Evolutionary conservation across 2,888 invertebrate species (phyloP), one percentile per base, ranked within the genome.

Genomic region (Cactoblastis cactorum): DNA sequence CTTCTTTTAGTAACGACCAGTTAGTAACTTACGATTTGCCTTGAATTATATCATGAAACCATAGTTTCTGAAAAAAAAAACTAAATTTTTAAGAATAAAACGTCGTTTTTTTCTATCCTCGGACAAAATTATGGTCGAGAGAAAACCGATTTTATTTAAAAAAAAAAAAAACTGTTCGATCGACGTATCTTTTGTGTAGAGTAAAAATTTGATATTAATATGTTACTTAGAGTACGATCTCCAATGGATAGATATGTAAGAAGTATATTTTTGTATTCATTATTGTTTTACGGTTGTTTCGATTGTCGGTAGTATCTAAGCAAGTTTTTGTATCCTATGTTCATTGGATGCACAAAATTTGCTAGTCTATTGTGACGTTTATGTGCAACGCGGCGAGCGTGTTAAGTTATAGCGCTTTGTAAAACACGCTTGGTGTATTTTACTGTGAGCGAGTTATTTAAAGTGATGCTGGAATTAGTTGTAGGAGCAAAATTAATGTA

Each of bases 221-320:
- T 49, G 41, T 57, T 57, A 55, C 49, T 62, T 65, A 64, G 63
- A 45, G 52, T 71, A 71, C 67, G 76, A 75, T 76, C 75, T 76
- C 76, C 63, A 61, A 73, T 64, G 68, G 65, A 69, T 72, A 64
- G 51, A 50, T 50, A 55, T 53, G 50, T 61, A 63, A 59, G 57
- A 57, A 51, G 60, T 62, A 55, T 58, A 45, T 63, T 57, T 49
- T 33, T 51, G 32, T 49, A 49, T 49, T 33, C 24, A 24, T 28
- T 37, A 35, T 45, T 45, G 37, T 34, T 6, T 28, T 28, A 32
- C 1, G 11, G 17, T 14, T 8, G 14, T 22, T 12, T 41, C 8
- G 8, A 28, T 28, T 1, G 28, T 22, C 6, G n/a, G n/a, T n/a
- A n/a, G n/a, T n/a, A n/a, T n/a, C n/a, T n/a, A n/a, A n/a, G n/a